Percentiles rank a stretch among this genome's conserved stretches.
These are phyloP conservation scores for Astreopora myriophthalma DNA, from an alignment of 64 coral and sea anemone species.

Conservation along the genomic window DNA sequence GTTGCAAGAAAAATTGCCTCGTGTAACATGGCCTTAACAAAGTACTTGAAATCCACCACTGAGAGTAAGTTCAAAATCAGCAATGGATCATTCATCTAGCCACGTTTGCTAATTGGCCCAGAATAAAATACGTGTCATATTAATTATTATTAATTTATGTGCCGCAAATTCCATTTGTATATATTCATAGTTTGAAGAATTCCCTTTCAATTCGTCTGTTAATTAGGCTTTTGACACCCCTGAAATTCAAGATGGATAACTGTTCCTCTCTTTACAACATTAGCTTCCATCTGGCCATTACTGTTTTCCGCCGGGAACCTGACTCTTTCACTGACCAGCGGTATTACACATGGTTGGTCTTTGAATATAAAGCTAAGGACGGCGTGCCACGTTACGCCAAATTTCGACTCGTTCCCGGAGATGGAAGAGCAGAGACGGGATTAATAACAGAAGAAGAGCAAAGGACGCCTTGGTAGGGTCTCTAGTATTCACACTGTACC, in stretches of 20 bases:
- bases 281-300: conserved; percentile 53
- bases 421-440: conserved; percentile 54
- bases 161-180: no score
- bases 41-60: no score
- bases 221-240: no score
- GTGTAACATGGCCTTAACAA: no score
- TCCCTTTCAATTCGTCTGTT: background rate
- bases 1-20: no score
- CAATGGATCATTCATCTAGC: no score
- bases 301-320: conserved; percentile 40
- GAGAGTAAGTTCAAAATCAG: no score
- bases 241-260: background rate
- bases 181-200: no score
- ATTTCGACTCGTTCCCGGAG: conserved; percentile 56
- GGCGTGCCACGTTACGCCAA: conserved; percentile 54
- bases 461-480: background rate
- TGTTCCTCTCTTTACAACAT: background rate
- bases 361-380: conserved; percentile 58
- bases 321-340: conserved; percentile 61
- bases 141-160: no score
- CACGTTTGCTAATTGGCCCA: background rate
- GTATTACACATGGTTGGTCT: conserved; percentile 51
- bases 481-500: background rate
- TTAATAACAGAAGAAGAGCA: conserved; percentile 65
- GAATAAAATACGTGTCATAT: background rate